Conservation (phyloP, 2,888 invertebrate species). For the Chrysina gloriosa region DNA sequence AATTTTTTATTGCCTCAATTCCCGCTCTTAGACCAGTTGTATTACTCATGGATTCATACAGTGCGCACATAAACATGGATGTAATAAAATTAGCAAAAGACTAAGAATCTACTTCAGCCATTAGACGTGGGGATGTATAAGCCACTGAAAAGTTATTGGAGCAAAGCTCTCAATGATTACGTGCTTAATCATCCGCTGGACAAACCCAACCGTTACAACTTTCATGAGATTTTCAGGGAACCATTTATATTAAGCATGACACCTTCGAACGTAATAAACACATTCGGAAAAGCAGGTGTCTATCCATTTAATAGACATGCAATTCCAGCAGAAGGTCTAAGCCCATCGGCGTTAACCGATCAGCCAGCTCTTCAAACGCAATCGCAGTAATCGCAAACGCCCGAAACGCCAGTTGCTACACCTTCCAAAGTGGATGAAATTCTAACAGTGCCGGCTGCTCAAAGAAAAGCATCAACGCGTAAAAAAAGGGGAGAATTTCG, state of each 20-base stretch:
- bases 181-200: neutral
- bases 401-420: too few relatives aligned
- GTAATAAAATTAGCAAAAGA: neutral
- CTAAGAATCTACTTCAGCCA: neutral
- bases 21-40: neutral
- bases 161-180: neutral
- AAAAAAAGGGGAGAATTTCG: too few relatives aligned
- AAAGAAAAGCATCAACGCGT: too few relatives aligned
- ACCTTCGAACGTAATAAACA: neutral
- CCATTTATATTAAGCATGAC: neutral
- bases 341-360: too few relatives aligned
- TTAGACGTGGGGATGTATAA: neutral
- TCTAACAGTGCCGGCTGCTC: too few relatives aligned
- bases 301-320: neutral
- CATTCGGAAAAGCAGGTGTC: neutral
- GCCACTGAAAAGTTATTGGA: neutral
- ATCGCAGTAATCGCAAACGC: too few relatives aligned
- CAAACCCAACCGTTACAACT: neutral
- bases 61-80: neutral
- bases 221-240: neutral
- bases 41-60: neutral
- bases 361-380: too few relatives aligned
- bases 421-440: too few relatives aligned
- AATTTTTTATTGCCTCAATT: neutral
- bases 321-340: neutral